These are phyloP conservation scores for Collichthys lucidus DNA, from an alignment of 2,113 vertebrate genomes.

Conservation along the genomic window DNA sequence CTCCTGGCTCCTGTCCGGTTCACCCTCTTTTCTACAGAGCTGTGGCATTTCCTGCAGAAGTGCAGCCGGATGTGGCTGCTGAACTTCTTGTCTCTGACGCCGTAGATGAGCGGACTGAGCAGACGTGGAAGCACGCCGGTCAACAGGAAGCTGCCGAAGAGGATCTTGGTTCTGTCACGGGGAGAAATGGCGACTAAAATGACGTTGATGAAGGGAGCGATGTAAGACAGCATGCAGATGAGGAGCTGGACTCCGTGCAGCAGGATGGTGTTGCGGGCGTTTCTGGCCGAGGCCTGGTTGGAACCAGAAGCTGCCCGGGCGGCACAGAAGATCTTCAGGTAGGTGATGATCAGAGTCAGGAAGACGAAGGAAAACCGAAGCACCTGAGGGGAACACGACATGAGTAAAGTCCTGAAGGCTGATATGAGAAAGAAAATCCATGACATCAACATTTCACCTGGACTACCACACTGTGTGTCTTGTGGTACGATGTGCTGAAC, in stretches of 20 bases:
- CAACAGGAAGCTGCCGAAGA: slow-evolving; percentile 57
- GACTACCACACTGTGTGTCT: background rate
- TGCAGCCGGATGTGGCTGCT: slow-evolving; percentile 15
- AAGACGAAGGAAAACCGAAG: slow-evolving; percentile 65
- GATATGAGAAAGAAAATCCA: too few species aligned
- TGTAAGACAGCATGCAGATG: slow-evolving; percentile 67
- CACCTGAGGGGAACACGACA: slow-evolving; percentile 22
- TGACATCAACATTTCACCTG: slow-evolving; percentile 25
- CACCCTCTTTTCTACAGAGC: background rate
- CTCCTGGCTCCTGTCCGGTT: accelerated
- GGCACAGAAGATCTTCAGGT: slow-evolving; percentile 60
- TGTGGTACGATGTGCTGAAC: slow-evolving; percentile 49
- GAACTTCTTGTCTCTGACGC: slow-evolving; percentile 70
- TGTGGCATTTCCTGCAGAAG: slow-evolving; percentile 4
- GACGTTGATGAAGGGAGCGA: slow-evolving; percentile 37
- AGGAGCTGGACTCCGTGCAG: slow-evolving; percentile 74
- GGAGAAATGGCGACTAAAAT: slow-evolving; percentile 29
- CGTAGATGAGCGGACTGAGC: slow-evolving; percentile 77
- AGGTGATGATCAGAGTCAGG: slow-evolving; percentile 68
- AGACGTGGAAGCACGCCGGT: slow-evolving; percentile 64
- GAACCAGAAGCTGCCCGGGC: slow-evolving; percentile 41
- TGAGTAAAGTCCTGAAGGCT: too few species aligned
- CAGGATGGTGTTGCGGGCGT: slow-evolving; percentile 71
- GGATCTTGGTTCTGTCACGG: background rate
- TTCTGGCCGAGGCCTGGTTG: slow-evolving; percentile 59